Conservation (phyloP, 2,113 vertebrate species). For the Peromyscus leucopus region DNA sequence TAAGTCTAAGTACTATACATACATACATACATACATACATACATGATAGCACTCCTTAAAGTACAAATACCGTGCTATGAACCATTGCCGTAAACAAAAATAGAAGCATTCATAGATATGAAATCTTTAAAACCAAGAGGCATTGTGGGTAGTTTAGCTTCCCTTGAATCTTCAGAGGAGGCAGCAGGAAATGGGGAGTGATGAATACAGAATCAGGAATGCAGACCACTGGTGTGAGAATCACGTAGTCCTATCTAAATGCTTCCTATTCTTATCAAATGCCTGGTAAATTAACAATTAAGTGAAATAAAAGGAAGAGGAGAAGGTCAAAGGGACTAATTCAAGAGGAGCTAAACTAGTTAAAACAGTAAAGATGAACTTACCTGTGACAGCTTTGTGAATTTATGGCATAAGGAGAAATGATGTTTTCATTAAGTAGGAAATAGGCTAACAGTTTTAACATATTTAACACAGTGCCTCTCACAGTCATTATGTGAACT, state of each 20-base stretch:
- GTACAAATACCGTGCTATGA: not conserved
- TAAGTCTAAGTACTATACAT: not conserved
- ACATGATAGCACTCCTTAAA: not conserved
- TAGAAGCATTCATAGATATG: not conserved
- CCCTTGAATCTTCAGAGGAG: not conserved
- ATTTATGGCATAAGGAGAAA: constrained; percentile 28
- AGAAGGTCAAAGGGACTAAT: not conserved
- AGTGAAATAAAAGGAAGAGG: not conserved
- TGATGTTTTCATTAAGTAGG: constrained; percentile 37
- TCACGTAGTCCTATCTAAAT: not conserved
- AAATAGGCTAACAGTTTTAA: not conserved
- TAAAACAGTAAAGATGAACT: constrained; percentile 13
- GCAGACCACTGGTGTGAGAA: not conserved
- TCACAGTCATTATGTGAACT: not conserved
- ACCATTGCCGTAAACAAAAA: not conserved
- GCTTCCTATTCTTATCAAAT: not conserved
- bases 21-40: not conserved
- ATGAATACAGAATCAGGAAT: not conserved
- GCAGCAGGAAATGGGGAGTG: not conserved
- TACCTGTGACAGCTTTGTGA: not conserved
- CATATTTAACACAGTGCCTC: not conserved
- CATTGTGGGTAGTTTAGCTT: not conserved
- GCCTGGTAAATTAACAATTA: constrained; percentile 28
- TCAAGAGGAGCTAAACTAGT: not conserved
- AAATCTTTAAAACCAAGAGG: not conserved